Percentiles rank a stretch among this genome's conserved stretches.
These are phyloP conservation scores for Odontamblyopus lacepedii DNA, from an alignment of 2,797 vertebrate species.

Conservation along the genomic window DNA sequence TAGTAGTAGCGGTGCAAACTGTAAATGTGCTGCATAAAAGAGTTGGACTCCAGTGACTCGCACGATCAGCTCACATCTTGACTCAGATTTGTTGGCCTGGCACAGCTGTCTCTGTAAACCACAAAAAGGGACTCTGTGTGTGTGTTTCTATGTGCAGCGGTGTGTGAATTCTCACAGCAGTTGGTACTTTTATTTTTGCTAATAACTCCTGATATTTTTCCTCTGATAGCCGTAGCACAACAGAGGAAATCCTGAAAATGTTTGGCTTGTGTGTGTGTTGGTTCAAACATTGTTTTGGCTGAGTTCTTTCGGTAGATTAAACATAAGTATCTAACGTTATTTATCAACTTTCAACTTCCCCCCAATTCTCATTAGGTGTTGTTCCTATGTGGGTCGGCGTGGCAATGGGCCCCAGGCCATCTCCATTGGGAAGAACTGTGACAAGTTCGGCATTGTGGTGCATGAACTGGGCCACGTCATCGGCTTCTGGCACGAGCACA, in stretches of 20 bases:
- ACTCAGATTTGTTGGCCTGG: constrained; percentile 76
- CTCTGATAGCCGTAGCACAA: constrained; percentile 52
- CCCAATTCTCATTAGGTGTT: constrained; percentile 82
- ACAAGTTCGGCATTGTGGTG: constrained; percentile 96
- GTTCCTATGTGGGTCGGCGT: constrained; percentile 92
- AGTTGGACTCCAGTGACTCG: constrained; percentile 53
- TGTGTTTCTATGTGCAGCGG: constrained; percentile 27
- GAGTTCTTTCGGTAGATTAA: constrained; percentile 40
- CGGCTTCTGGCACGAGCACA: constrained; percentile 97
- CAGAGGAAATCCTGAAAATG: constrained; percentile 69
- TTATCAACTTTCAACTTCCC: constrained; percentile 45
- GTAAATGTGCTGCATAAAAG: constrained; percentile 25
- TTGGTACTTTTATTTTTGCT: constrained; percentile 50
- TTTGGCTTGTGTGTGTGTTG: constrained; percentile 24
- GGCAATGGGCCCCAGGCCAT: constrained; percentile 95
- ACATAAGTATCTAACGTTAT: constrained; percentile 43
- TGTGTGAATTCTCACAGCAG: constrained; percentile 49
- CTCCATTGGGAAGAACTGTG: constrained; percentile 96
- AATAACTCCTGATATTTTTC: constrained; percentile 53
- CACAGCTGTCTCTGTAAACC: constrained; percentile 55
- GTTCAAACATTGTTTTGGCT: constrained; percentile 16
- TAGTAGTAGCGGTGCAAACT: background rate
- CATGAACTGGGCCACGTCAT: constrained; percentile 95
- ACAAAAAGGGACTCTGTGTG: constrained; percentile 33
- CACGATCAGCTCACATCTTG: constrained; percentile 65